These are phyloP conservation scores for Vollenhovia emeryi DNA, from an alignment of 1,140 invertebrate genomes.

Conservation along the genomic window DNA sequence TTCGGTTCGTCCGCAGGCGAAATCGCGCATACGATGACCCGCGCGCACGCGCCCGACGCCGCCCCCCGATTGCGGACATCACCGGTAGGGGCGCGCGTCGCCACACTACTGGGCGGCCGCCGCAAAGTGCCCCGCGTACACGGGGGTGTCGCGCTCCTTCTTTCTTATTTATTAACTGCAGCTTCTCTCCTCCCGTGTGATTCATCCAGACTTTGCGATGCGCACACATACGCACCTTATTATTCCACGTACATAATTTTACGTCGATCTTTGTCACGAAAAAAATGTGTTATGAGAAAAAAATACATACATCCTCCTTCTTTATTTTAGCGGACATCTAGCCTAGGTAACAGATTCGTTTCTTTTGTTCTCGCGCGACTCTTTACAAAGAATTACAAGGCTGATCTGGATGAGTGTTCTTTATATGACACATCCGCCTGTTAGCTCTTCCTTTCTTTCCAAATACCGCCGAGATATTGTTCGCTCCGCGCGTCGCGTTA, in stretches of 20 bases:
- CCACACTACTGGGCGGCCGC: no score
- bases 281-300: not conserved
- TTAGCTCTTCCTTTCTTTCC: not conserved
- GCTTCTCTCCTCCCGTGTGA: not conserved
- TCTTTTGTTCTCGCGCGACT: no score
- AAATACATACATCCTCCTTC: not conserved
- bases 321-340: not conserved
- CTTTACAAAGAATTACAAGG: no score
- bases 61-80: constrained; percentile 77
- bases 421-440: not conserved
- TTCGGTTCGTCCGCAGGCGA: constrained; percentile 80
- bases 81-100: constrained; percentile 69
- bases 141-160: not conserved
- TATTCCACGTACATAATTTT: not conserved
- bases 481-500: no score
- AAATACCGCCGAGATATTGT: not conserved
- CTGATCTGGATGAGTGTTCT: not conserved
- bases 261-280: not conserved
- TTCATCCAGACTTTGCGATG: not conserved
- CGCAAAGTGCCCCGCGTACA: no score
- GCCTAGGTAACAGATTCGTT: no score
- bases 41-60: constrained; percentile 76
- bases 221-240: not conserved
- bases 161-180: not conserved
- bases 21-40: constrained; percentile 70